These are phyloP conservation scores for Pygocentrus nattereri DNA, from an alignment of 2,797 vertebrate genomes.

Conservation along the genomic window DNA sequence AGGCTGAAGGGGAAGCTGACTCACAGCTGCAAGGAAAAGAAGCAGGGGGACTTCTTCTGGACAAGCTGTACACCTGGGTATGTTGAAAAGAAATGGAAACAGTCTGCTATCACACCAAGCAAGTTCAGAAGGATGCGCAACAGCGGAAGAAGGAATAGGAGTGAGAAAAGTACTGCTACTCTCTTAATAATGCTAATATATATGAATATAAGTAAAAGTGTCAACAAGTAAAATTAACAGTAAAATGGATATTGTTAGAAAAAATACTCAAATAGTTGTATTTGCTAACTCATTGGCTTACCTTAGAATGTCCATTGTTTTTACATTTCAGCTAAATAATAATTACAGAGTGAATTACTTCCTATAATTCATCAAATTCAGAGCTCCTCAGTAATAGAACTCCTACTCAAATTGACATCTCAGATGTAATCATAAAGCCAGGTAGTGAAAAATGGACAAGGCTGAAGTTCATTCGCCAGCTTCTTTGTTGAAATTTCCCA, in stretches of 20 bases:
- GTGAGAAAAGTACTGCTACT: neutral
- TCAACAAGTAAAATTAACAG: neutral
- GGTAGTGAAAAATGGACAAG: no score
- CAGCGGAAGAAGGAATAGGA: neutral
- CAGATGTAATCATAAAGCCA: no score
- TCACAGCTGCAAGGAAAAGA: conserved; percentile 57
- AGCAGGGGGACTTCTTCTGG: conserved; percentile 37
- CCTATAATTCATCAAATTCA: no score
- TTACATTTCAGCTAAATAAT: no score
- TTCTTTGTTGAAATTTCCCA: no score
- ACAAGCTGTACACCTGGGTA: neutral
- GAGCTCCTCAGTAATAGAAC: no score
- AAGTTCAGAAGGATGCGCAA: neutral
- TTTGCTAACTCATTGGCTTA: neutral
- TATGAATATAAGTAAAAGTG: neutral
- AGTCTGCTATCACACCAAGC: neutral
- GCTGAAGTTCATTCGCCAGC: no score
- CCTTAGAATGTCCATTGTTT: no score
- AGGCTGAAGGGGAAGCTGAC: conserved; percentile 67
- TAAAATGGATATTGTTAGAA: no score
- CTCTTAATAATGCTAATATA: neutral
- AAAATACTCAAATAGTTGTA: no score
- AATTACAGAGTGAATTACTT: no score
- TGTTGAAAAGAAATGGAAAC: neutral
- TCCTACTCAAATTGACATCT: no score